phyloP scores from a whole-genome alignment of 2,797 vertebrate species.

The Squalus acanthias region DNA sequence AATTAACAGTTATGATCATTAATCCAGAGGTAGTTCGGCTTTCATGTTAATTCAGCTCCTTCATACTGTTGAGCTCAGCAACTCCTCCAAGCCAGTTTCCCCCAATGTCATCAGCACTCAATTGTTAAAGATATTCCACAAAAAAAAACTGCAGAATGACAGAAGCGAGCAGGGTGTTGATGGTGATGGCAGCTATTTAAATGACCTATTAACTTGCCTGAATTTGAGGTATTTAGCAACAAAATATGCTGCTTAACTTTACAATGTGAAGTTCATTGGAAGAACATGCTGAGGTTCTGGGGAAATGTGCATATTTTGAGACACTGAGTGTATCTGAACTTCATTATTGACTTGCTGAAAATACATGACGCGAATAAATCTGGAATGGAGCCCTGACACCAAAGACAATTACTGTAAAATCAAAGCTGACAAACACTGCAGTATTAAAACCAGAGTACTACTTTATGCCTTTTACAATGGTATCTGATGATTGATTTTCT shows the following conservation, averaged over 20 bases:
- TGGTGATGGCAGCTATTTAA: background rate
- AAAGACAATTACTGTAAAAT: background rate
- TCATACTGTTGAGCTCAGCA: background rate
- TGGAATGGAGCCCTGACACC: background rate
- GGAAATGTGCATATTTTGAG: background rate
- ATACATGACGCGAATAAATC: background rate
- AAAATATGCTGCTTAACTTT: background rate
- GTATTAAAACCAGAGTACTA: background rate
- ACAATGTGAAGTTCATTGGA: background rate
- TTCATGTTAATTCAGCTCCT: background rate
- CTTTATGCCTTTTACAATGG: background rate
- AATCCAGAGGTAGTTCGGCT: background rate
- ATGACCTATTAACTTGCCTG: background rate
- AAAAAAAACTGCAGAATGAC: background rate
- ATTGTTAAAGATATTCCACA: background rate
- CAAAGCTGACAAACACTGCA: background rate
- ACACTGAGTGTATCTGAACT: background rate
- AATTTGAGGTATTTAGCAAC: background rate
- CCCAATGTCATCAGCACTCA: background rate
- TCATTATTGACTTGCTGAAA: background rate
- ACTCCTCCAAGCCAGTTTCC: background rate
- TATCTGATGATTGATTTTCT: background rate
- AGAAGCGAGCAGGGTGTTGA: background rate
- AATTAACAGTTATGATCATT: constrained; percentile 4
- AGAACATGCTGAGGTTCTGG: background rate